A percentile compares a stretch with the other conserved stretches of the same genome.
phyloP scores from a whole-genome alignment of 1,140 invertebrate species.

The Rhynchophorus ferrugineus region DNA sequence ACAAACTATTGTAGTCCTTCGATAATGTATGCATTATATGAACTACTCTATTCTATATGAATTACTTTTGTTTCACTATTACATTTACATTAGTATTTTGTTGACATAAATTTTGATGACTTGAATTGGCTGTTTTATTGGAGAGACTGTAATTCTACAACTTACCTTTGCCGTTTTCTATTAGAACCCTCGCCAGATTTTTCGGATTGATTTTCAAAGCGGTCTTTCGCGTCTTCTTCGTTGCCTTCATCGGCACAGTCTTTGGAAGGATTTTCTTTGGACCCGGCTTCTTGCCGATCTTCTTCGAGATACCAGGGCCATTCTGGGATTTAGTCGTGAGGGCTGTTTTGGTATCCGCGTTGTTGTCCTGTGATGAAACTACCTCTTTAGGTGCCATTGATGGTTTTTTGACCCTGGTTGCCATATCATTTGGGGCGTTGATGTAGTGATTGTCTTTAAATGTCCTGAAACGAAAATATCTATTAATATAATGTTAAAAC shows the following conservation, averaged over 20 bases:
- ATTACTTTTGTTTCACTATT: no score
- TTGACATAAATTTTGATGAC: no score
- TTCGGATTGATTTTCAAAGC: conserved; percentile 29
- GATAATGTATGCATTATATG: no score
- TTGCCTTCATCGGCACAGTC: conserved; percentile 31
- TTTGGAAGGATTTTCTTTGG: conserved; percentile 23
- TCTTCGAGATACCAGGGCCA: conserved; percentile 18
- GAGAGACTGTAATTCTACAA: no score
- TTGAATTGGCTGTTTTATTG: no score
- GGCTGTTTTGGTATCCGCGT: not conserved
- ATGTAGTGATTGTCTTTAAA: not conserved
- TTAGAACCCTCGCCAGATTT: conserved; percentile 28
- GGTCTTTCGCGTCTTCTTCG: conserved; percentile 24
- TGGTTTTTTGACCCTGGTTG: conserved; percentile 39
- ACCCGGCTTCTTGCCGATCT: conserved; percentile 23
- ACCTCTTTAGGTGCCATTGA: conserved; percentile 22
- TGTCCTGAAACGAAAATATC: not conserved
- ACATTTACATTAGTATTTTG: no score
- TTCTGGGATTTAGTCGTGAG: conserved; percentile 1
- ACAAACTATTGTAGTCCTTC: no score
- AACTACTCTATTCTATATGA: no score
- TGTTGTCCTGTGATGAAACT: conserved; percentile 15
- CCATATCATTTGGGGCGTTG: conserved; percentile 37
- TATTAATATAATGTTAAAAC: no score
- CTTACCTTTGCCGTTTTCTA: conserved; percentile 30